Conservation (phyloP, 2,888 invertebrate species). For the Lypha dubia region DNA sequence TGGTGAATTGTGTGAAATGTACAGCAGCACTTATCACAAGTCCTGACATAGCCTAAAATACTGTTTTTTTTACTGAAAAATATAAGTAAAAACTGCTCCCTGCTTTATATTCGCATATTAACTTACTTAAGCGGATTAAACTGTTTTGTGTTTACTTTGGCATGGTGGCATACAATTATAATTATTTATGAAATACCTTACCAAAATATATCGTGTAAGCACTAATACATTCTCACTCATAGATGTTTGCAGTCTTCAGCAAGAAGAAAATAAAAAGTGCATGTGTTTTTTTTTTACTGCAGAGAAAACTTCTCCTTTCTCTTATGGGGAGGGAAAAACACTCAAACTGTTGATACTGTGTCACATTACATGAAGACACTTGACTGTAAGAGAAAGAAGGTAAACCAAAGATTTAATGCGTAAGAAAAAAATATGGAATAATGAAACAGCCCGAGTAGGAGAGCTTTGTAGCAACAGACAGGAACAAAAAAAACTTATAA, state of each 20-base stretch:
- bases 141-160: too few species aligned
- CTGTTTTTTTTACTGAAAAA: too few species aligned
- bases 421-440: neutral
- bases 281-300: slow-evolving; percentile 27
- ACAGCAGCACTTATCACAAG: too few species aligned
- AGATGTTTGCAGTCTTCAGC: neutral
- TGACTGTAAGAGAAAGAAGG: slow-evolving; percentile 11
- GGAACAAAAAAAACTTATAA: slow-evolving; percentile 69
- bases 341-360: slow-evolving; percentile 61
- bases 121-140: too few species aligned
- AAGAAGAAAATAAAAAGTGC: slow-evolving; percentile 24
- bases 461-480: slow-evolving; percentile 2
- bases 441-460: neutral
- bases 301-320: slow-evolving; percentile 11
- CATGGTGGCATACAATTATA: too few species aligned
- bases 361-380: slow-evolving; percentile 8
- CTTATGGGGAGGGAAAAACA: neutral
- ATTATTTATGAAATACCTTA: neutral
- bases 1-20: too few species aligned
- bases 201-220: neutral
- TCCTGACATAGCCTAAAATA: too few species aligned
- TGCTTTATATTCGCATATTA: too few species aligned
- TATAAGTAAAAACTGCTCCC: too few species aligned
- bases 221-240: neutral
- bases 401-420: slow-evolving; percentile 3